Evolutionary conservation across 2,113 vertebrate species (phyloP), one percentile per base, ranked within the genome.

Genomic region (Catharus bicknelli): DNA sequence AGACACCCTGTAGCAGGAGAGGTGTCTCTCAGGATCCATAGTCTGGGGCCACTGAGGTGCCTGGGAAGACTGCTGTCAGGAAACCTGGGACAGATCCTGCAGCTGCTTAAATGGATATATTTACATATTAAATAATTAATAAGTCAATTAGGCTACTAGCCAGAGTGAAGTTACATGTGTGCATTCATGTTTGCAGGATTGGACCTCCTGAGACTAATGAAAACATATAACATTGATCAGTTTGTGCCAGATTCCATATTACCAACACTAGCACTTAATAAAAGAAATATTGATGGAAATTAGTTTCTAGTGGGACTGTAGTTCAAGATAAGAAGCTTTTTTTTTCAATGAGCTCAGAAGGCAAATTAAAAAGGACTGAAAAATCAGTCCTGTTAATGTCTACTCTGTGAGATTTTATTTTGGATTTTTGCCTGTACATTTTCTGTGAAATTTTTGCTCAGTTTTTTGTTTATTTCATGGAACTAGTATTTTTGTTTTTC

Each of bases 241-340:
- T 89, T 90, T 91, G 74, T 67, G 54, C 69, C 74, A 90, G 61
- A 62, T 86, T 40, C 81, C 42, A n/a, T 89, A 92, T 84, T 90
- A 91, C 45, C 43, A 69, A 79, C 34, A 51, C 81, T 73, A 86
- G 32, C 74, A 85, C 63, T 50, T 85, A 92, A 90, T 92, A 85
- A 94, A 95, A 94, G 67, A 95, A 91, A 95, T 87, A 82, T 51
- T 82, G 70, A 92, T 94, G 45, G 90, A 84, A 92, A 90, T 84
- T 84, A 61, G 42, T 93, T 87, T 83, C 45, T 89, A 50, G 62
- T 76, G 40, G 18, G n/a, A 62, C n/a, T 0, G 17, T 84, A 73
- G 29, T 66, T 85, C 20, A 90, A 93, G 70, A 79, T 66, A 68
- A 76, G 29, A 85, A 59, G 48, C 4, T 18, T 38, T 82, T 77